Base-by-base conservation (phyloP, 92 coral and sea anemone species). In the Parazoanthus swiftii region DNA sequence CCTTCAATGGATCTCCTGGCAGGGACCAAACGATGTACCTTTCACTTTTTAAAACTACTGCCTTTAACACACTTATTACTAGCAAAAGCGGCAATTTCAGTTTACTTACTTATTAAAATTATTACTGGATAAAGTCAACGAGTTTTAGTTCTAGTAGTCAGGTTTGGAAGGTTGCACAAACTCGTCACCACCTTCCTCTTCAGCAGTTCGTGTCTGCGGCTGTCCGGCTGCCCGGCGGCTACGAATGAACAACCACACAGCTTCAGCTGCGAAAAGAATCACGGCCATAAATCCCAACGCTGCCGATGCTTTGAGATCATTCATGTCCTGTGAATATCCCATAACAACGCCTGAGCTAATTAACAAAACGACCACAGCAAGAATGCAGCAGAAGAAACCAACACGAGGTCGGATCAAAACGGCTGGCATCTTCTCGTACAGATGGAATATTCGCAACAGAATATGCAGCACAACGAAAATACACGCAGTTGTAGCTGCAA, bases 381-480 rank as follows among this genome's bases (percentile, higher is more conserved):
- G 74, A 39, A 78, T 59, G 63, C 96, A 94, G 78, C 90, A 80
- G 14, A 67, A 88, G 25, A 97, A 75, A 1, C 90, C 88, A 5
- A 97, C 93, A 35, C 89, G 63, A 0, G 96, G 97, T 74, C 92
- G 99, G 29, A 89, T 92, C 21, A 97, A 78, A 20, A 86, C 96
- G 25, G 79, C 63, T 6, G 99, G 99, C 59, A 97, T 91, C 88
- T 94, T 92, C 92, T 97, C 99, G 63, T 91, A 92, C 65, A 97
- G 79, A 86, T 95, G 99, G 38, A 91, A 85, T 21, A 95, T 84
- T 13, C 96, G 93, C 15, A 97, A 86, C 26, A 95, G 43, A 78
- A 97, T 95, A 86, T 97, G 98, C 82, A 97, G 70, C 23, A 95
- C 81, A 6, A 97, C 97, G 77, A 95, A 95, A 23, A 97, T 81